phyloP scores from a whole-genome alignment of 2,888 invertebrate genomes.

The Netelia virgata region DNA sequence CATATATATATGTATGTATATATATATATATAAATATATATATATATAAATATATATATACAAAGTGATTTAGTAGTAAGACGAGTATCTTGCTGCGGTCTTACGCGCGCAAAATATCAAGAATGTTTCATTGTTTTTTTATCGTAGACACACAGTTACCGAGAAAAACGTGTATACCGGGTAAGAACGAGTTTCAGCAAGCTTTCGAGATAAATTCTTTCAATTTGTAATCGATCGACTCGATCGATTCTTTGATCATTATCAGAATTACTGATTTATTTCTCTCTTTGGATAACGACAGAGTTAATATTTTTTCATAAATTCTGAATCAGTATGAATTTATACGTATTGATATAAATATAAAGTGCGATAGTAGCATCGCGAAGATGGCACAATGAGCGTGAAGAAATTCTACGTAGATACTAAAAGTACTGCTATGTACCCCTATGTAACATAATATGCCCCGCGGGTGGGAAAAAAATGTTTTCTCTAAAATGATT shows the following conservation, averaged over 20 bases:
- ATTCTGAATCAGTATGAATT: background rate
- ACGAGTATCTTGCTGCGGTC: background rate
- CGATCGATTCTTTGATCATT: too few species aligned
- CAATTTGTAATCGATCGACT: too few species aligned
- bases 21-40: constrained; percentile 12
- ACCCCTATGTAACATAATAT: too few species aligned
- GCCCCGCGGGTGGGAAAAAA: too few species aligned
- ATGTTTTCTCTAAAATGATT: too few species aligned
- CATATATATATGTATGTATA: constrained; percentile 18
- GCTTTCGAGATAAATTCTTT: too few species aligned
- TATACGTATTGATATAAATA: background rate
- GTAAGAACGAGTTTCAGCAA: too few species aligned
- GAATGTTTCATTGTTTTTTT: background rate
- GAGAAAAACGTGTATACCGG: too few species aligned
- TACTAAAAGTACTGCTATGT: constrained; percentile 48
- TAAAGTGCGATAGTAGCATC: constrained; percentile 16
- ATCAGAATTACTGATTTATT: too few species aligned
- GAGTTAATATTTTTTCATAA: background rate
- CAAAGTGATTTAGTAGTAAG: background rate
- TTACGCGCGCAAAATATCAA: constrained; percentile 5
- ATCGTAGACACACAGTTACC: too few species aligned
- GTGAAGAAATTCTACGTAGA: constrained; percentile 35
- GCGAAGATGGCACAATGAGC: constrained; percentile 12
- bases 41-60: background rate
- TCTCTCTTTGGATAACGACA: too few species aligned